Conservation (phyloP, 2,113 vertebrate genomes). For the Clarias batrachus region DNA sequence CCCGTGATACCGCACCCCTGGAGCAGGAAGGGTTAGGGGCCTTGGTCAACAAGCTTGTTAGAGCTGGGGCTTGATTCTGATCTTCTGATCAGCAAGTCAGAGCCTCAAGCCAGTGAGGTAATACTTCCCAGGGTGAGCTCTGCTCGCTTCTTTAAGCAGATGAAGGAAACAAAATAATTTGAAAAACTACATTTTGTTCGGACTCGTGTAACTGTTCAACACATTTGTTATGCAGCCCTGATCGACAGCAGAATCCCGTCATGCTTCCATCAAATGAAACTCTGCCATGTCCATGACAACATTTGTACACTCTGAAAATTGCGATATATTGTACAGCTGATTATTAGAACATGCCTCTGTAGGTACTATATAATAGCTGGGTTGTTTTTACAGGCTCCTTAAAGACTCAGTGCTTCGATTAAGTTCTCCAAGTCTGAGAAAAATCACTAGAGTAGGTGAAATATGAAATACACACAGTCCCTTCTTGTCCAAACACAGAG, state of each 20-base stretch:
- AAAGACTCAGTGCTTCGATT: slow-evolving; percentile 4
- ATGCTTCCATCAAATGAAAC: neutral
- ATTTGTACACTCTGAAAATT: neutral
- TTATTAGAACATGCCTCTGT: neutral
- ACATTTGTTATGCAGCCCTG: neutral
- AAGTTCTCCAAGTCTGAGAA: neutral
- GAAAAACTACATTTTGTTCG: neutral
- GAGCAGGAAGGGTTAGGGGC: too few relatives aligned
- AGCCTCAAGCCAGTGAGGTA: too few relatives aligned
- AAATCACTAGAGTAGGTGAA: slow-evolving; percentile 1
- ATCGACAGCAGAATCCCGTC: neutral
- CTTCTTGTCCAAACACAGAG: slow-evolving; percentile 16
- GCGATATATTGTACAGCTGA: neutral
- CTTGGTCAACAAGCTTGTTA: too few relatives aligned
- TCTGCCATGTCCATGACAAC: neutral
- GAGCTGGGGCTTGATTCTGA: too few relatives aligned
- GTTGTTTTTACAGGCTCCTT: slow-evolving; percentile 14
- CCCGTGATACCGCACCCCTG: too few relatives aligned
- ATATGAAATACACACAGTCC: slow-evolving; percentile 30
- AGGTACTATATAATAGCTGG: neutral
- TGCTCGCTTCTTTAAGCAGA: neutral
- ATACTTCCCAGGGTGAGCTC: neutral
- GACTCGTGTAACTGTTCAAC: neutral
- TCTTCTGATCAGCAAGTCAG: too few relatives aligned
- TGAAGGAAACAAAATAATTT: neutral